Evolutionary conservation across 2,797 vertebrate genomes (phyloP).

Genomic region (Chrosomus eos): DNA sequence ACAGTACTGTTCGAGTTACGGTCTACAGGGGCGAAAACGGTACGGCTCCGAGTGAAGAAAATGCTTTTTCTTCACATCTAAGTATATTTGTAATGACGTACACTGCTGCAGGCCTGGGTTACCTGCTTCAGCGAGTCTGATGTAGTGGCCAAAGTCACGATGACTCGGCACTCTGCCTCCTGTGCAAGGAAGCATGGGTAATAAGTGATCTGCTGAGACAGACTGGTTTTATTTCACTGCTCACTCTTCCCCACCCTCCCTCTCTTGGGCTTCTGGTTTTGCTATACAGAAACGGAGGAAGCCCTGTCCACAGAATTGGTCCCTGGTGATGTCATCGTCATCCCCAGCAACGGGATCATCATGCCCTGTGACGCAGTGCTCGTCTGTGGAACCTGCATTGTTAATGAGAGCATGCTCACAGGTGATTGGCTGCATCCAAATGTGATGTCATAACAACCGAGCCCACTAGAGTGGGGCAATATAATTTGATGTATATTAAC

Average conservation of each 20-base stretch:
- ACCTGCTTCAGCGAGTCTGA: conserved; percentile 27
- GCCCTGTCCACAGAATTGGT: conserved; percentile 95
- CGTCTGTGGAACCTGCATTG: conserved; percentile 95
- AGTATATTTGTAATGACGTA: not conserved
- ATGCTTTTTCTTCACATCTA: not conserved
- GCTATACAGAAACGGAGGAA: conserved; percentile 87
- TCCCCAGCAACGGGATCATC: conserved; percentile 94
- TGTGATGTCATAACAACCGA: not conserved
- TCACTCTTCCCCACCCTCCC: not conserved
- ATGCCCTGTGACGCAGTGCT: conserved; percentile 98
- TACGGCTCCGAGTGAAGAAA: conserved; percentile 62
- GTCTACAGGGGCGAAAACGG: conserved; percentile 90
- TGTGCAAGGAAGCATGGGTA: conserved; percentile 55
- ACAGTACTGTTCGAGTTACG: conserved; percentile 94
- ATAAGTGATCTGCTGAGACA: conserved; percentile 65
- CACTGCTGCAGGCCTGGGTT: conserved; percentile 13
- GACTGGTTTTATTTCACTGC: conserved; percentile 39
- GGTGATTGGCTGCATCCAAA: conserved; percentile 74
- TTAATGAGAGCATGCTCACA: conserved; percentile 99
- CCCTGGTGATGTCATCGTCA: conserved; percentile 92
- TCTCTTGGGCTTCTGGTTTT: not conserved
- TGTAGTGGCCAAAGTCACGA: conserved; percentile 52
- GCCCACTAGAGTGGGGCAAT: not conserved
- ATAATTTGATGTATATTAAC: no score
- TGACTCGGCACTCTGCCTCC: conserved; percentile 61